A percentile compares a stretch with the other conserved stretches of the same genome.
Conservation (phyloP, 2,113 vertebrate species). For the Circaetus gallicus region DNA sequence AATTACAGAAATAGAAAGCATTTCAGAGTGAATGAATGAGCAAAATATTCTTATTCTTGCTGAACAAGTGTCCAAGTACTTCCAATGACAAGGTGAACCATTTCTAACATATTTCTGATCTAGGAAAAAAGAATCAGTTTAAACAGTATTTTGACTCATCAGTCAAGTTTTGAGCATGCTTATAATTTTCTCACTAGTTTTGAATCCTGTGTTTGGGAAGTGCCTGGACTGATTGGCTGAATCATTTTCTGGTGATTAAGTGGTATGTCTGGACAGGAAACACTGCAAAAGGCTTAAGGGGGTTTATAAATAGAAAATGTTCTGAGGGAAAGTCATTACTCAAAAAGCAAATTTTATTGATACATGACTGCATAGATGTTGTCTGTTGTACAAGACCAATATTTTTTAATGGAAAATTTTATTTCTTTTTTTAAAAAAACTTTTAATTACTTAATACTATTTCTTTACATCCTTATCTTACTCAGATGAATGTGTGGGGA, state of each 20-base stretch:
- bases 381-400: background rate
- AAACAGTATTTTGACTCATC: background rate
- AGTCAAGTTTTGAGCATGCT: background rate
- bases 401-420: background rate
- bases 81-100: background rate
- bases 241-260: slow-evolving; percentile 69
- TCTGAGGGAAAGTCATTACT: slow-evolving; percentile 45
- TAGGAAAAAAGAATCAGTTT: background rate
- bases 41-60: background rate
- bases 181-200: background rate
- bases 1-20: slow-evolving; percentile 22
- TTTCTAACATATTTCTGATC: background rate
- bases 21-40: slow-evolving; percentile 6
- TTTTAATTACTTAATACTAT: background rate
- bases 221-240: slow-evolving; percentile 37
- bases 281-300: slow-evolving; percentile 65
- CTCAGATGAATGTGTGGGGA: background rate
- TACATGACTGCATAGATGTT: background rate
- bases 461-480: background rate
- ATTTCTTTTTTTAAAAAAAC: background rate
- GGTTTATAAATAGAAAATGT: slow-evolving; percentile 70
- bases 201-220: slow-evolving; percentile 28
- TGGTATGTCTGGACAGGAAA: slow-evolving; percentile 74
- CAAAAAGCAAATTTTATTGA: slow-evolving; percentile 42
- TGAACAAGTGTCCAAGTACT: background rate